Evolutionary conservation across 2,888 invertebrate genomes (phyloP).

Genomic region (Hemicrepidius hirtus): DNA sequence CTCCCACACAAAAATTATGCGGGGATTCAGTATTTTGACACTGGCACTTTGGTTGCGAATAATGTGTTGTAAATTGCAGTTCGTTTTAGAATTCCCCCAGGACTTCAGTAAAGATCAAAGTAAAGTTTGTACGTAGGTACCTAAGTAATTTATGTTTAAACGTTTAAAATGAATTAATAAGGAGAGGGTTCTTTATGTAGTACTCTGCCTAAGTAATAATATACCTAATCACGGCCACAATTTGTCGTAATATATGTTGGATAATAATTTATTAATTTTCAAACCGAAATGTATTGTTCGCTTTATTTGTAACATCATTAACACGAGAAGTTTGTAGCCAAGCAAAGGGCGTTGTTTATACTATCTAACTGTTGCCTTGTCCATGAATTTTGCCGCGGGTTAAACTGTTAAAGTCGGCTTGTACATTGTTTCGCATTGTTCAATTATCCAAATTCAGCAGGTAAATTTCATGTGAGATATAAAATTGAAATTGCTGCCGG

Average conservation of each 20-base stretch:
- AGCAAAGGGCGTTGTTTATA: neutral
- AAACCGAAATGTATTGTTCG: too few species aligned
- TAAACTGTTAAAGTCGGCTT: neutral
- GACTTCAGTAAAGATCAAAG: neutral
- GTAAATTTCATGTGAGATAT: conserved; percentile 35
- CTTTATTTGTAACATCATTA: too few species aligned
- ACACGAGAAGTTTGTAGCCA: too few species aligned
- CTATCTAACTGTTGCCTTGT: neutral
- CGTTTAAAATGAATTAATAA: neutral
- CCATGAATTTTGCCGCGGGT: conserved; percentile 7
- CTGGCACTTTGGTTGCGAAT: neutral
- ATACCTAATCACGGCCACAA: too few species aligned
- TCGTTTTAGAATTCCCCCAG: neutral
- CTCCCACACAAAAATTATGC: too few species aligned
- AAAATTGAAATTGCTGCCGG: conserved; percentile 40
- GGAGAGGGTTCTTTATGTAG: neutral
- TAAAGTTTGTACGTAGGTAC: neutral
- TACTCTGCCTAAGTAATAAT: neutral
- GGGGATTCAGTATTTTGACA: too few species aligned
- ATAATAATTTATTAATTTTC: too few species aligned
- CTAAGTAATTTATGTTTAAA: neutral
- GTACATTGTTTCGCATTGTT: conserved; percentile 29
- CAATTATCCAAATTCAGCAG: conserved; percentile 39
- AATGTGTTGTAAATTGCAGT: neutral
- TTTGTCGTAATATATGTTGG: too few species aligned